These are phyloP conservation scores for Cephus runcator DNA, from an alignment of 2,888 invertebrate species.

Conservation along the genomic window DNA sequence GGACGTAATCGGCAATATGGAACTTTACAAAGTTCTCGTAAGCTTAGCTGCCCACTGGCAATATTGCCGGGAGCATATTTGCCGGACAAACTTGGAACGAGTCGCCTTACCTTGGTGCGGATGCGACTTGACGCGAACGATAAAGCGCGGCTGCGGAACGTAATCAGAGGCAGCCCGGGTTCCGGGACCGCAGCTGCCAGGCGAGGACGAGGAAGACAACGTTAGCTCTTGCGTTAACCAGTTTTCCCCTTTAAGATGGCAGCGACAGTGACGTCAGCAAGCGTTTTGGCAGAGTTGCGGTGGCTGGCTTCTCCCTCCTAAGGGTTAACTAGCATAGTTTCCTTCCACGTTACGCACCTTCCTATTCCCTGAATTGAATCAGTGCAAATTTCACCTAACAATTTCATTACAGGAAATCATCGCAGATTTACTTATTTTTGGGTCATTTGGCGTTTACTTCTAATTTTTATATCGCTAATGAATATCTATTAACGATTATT, in stretches of 20 bases:
- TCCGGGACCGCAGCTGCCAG: not conserved
- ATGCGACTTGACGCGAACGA: constrained; percentile 1
- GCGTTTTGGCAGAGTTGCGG: not conserved
- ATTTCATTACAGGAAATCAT: not conserved
- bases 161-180: constrained; percentile 15
- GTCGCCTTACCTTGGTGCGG: not conserved
- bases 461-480: not conserved
- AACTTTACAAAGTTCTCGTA: not conserved
- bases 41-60: not conserved
- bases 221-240: constrained; percentile 1
- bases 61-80: constrained; percentile 1
- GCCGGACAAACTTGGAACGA: constrained; percentile 4
- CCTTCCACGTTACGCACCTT: not conserved
- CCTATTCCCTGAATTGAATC: not conserved
- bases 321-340: not conserved
- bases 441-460: accelerated
- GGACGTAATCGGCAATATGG: not conserved
- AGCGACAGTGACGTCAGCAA: not conserved
- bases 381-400: not conserved
- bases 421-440: not conserved
- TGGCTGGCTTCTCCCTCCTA: not conserved
- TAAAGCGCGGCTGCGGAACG: constrained; percentile 1
- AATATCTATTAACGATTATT: not conserved
- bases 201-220: not conserved
- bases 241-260: not conserved